phyloP scores from a whole-genome alignment of 2,113 vertebrate species.

The Psittacara wagleri region DNA sequence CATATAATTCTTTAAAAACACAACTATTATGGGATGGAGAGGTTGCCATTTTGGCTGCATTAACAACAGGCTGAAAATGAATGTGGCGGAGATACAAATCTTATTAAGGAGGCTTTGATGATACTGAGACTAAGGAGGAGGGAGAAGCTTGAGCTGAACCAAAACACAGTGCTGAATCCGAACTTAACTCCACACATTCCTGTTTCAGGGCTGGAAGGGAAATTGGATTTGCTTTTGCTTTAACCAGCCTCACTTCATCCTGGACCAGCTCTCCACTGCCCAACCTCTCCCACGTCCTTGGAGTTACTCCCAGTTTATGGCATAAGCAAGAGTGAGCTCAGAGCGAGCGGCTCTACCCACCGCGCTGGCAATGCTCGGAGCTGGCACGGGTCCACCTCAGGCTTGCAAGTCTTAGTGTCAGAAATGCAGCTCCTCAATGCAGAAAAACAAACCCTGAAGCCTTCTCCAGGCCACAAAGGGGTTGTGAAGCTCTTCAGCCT shows the following conservation, averaged over 20 bases:
- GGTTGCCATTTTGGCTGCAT: not conserved
- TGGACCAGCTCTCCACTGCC: not conserved
- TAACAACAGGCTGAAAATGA: not conserved
- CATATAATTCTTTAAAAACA: not conserved
- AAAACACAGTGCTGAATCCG: not conserved
- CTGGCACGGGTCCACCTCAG: fast-evolving
- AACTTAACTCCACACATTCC: not conserved
- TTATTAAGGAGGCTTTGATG: constrained; percentile 19
- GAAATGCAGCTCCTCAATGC: not conserved
- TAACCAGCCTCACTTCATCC: constrained; percentile 31
- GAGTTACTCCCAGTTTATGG: constrained; percentile 37
- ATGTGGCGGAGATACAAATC: not conserved
- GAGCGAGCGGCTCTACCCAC: not conserved
- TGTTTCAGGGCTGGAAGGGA: not conserved
- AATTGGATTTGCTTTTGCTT: constrained; percentile 26
- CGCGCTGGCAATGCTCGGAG: fast-evolving
- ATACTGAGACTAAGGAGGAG: not conserved
- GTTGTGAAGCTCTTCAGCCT: not conserved
- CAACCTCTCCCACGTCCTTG: constrained; percentile 54
- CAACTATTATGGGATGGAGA: not conserved
- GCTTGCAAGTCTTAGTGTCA: not conserved
- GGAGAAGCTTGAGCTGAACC: not conserved
- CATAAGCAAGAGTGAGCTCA: constrained; percentile 26
- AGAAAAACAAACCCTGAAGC: not conserved
- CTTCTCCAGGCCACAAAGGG: not conserved